A percentile compares a stretch with the other conserved stretches of the same genome.
Conservation (phyloP, 2,113 vertebrate species). For the Castor canadensis region DNA sequence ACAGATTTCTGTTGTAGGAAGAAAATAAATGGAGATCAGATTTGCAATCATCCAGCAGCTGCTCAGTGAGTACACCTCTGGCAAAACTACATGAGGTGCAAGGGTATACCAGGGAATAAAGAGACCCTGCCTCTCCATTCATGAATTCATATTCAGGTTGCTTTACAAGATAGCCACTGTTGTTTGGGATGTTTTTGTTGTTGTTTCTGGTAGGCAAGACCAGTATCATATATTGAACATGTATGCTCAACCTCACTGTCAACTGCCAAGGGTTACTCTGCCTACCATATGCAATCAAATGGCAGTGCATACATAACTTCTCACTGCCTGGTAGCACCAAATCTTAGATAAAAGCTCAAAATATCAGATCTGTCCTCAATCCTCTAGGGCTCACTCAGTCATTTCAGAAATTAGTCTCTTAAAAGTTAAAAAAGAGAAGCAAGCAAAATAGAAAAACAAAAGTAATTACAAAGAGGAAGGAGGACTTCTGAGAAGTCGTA, state of each 20-base stretch:
- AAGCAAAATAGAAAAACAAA: background rate
- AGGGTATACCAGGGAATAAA: background rate
- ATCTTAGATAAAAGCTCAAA: background rate
- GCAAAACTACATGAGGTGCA: fast-evolving
- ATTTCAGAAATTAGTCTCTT: conserved; percentile 2
- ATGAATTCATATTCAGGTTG: background rate
- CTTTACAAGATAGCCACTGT: background rate
- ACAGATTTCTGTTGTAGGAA: background rate
- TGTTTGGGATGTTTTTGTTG: background rate
- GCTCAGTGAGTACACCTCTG: background rate
- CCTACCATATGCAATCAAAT: background rate
- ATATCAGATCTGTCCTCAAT: background rate
- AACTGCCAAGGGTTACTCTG: background rate
- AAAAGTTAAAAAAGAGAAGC: conserved; percentile 39
- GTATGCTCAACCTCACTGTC: background rate
- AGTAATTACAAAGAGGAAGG: background rate
- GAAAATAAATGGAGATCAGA: background rate
- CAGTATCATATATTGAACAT: background rate
- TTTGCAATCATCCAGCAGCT: background rate
- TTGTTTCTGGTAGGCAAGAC: background rate
- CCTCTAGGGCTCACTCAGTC: background rate
- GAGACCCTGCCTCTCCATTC: background rate
- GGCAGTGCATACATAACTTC: background rate
- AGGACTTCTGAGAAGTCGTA: conserved; percentile 59
- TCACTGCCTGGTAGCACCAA: background rate